Conservation (phyloP, 2,888 invertebrate species). For the Philonicus albiceps region DNA sequence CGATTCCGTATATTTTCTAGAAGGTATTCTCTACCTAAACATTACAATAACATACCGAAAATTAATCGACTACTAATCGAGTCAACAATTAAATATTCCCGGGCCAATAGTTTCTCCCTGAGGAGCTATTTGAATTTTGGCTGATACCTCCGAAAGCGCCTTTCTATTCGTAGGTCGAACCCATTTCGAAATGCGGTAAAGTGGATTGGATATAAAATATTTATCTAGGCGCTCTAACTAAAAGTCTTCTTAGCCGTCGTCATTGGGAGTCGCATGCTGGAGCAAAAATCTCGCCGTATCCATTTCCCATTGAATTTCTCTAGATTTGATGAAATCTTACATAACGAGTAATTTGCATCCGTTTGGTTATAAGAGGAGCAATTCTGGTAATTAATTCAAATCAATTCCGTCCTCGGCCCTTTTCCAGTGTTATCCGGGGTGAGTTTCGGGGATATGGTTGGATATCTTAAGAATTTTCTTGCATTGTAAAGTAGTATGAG, state of each 20-base stretch:
- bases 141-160: neutral
- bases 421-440: neutral
- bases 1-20: neutral
- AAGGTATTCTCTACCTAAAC: neutral
- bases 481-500: neutral
- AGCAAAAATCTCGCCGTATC: neutral
- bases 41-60: neutral
- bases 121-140: neutral
- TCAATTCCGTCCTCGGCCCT: slow-evolving; percentile 18
- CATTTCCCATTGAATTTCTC: neutral
- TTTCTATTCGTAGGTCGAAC: neutral
- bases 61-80: neutral
- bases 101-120: neutral
- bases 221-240: neutral
- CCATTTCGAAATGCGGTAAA: neutral
- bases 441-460: neutral
- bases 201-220: neutral
- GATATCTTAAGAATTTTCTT: slow-evolving; percentile 5
- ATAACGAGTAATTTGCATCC: neutral
- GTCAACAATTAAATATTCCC: neutral
- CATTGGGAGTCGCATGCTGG: neutral
- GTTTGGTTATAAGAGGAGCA: neutral
- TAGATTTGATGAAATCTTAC: neutral
- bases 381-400: slow-evolving; percentile 33
- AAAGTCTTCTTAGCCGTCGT: neutral